A percentile compares a stretch with the other conserved stretches of the same genome.
Evolutionary conservation across 2,113 vertebrate genomes (phyloP).

Genomic region (Pangasianodon hypophthalmus): DNA sequence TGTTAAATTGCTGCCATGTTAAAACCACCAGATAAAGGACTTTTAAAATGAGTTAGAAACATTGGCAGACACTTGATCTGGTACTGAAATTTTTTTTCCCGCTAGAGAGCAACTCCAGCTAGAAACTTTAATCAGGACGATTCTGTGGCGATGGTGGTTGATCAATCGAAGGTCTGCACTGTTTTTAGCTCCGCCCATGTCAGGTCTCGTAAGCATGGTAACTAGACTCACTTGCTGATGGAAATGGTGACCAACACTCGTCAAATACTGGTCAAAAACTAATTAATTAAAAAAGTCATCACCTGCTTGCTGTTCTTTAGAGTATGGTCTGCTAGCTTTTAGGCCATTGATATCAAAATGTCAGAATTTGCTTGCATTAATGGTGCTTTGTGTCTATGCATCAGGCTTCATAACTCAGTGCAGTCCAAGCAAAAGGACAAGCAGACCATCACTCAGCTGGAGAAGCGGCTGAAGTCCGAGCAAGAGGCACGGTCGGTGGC

Average conservation of each 20-base stretch:
- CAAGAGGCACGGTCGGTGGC: slow-evolving; percentile 89
- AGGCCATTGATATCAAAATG: background rate
- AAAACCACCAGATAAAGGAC: background rate
- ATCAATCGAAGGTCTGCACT: background rate
- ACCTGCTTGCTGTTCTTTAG: background rate
- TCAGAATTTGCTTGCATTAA: background rate
- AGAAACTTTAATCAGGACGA: background rate
- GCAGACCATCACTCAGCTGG: slow-evolving; percentile 93
- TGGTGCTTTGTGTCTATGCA: background rate
- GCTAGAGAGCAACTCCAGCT: background rate
- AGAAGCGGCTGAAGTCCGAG: slow-evolving; percentile 95
- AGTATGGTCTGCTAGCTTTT: background rate
- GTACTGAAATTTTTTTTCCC: background rate
- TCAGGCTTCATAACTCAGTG: slow-evolving; percentile 91
- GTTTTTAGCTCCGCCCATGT: background rate
- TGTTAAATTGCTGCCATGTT: background rate
- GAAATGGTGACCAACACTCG: background rate
- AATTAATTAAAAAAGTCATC: background rate
- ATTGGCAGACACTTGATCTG: background rate
- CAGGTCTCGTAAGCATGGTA: background rate
- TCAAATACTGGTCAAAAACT: background rate
- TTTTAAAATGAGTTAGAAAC: background rate
- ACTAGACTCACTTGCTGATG: background rate
- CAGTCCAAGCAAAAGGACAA: slow-evolving; percentile 99
- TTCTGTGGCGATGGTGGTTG: background rate